Conservation (phyloP, 2,888 invertebrate genomes). For the Lithodes maja region DNA sequence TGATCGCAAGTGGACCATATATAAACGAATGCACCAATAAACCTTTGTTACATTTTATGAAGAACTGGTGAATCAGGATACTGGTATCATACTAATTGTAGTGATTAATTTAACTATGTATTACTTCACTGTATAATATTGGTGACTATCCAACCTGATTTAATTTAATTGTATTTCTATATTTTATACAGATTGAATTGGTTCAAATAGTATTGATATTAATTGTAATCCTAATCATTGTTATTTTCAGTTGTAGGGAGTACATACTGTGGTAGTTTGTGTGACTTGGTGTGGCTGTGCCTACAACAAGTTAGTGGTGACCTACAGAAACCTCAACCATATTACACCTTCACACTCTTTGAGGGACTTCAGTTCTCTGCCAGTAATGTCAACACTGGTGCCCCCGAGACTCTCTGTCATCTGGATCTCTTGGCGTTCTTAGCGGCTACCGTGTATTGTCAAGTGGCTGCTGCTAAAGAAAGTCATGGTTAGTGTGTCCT, state of each 20-base stretch:
- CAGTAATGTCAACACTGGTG: constrained; percentile 43
- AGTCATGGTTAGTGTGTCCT: constrained; percentile 37
- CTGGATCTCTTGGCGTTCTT: constrained; percentile 69
- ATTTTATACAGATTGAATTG: too few relatives aligned
- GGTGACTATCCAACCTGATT: background rate
- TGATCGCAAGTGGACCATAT: too few relatives aligned
- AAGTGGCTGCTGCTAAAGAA: constrained; percentile 50
- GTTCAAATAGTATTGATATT: background rate
- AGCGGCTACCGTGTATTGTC: constrained; percentile 67
- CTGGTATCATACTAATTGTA: background rate
- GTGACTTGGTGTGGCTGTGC: constrained; percentile 69
- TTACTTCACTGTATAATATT: background rate
- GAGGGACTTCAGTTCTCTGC: constrained; percentile 63
- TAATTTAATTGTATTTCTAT: background rate
- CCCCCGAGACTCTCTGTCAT: constrained; percentile 69
- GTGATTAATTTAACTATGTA: background rate
- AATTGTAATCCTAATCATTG: background rate
- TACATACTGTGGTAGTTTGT: constrained; percentile 55
- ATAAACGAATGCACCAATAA: too few relatives aligned
- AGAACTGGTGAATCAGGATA: background rate
- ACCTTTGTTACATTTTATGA: too few relatives aligned
- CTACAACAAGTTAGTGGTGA: constrained; percentile 46
- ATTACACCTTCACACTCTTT: constrained; percentile 60
- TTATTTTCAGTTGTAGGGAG: constrained; percentile 62
- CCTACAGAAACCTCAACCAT: constrained; percentile 55